Percentiles rank a stretch among this genome's conserved stretches.
These are phyloP conservation scores for Muntiacus muntjak DNA, from an alignment of 2,113 vertebrate genomes.

Conservation along the genomic window DNA sequence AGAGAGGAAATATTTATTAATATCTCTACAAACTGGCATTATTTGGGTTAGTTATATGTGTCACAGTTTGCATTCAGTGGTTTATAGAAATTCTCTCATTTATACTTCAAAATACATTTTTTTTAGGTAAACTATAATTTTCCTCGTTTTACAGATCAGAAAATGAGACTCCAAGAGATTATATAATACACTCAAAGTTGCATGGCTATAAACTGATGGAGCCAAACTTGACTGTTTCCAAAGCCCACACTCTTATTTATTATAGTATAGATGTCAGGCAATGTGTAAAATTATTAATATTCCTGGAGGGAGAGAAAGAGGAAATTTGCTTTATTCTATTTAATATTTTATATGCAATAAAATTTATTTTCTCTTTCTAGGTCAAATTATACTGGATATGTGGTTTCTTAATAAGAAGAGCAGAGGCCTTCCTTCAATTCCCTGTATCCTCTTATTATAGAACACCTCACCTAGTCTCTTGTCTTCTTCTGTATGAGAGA, in stretches of 20 bases:
- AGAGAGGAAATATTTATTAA: not conserved
- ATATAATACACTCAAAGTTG: not conserved
- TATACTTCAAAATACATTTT: not conserved
- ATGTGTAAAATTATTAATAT: not conserved
- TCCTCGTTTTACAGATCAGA: not conserved
- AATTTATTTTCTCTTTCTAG: not conserved
- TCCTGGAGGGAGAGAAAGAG: not conserved
- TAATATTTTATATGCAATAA: not conserved
- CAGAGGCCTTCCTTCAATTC: not conserved
- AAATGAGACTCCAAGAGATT: not conserved
- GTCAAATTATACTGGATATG: not conserved
- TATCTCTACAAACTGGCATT: not conserved
- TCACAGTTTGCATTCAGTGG: not conserved
- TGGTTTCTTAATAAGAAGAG: not conserved
- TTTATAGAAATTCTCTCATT: not conserved
- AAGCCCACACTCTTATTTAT: not conserved
- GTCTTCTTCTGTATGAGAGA: not conserved
- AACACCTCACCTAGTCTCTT: not conserved
- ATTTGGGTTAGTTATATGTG: not conserved
- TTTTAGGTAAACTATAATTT: not conserved
- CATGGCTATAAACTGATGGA: not conserved
- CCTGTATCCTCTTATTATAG: not conserved
- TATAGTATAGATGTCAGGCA: not conserved
- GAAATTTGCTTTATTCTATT: not conserved
- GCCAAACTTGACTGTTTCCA: too few relatives aligned